Percentiles rank a stretch among this genome's conserved stretches.
These are phyloP conservation scores for Metallyticus violacea DNA, from an alignment of 2,888 invertebrate genomes.

Conservation along the genomic window DNA sequence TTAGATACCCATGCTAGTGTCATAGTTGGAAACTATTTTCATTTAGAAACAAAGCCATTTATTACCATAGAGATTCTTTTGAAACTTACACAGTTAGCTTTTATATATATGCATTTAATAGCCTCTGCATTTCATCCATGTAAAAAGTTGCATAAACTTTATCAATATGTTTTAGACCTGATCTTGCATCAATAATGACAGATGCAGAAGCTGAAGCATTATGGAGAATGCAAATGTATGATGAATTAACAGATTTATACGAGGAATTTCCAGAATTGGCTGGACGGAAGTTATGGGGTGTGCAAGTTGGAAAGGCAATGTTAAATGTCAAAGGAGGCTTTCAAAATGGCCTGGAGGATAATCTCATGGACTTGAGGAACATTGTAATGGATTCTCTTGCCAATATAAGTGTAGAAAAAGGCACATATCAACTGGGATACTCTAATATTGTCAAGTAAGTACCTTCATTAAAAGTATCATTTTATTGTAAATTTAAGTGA, in stretches of 20 bases:
- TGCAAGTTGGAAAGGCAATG: slow-evolving; percentile 69
- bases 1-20: too few relatives aligned
- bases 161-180: slow-evolving; percentile 43
- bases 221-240: slow-evolving; percentile 83
- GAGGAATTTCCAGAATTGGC: slow-evolving; percentile 48
- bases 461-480: too few relatives aligned
- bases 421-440: slow-evolving; percentile 76
- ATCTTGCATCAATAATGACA: slow-evolving; percentile 53
- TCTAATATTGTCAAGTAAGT: slow-evolving; percentile 59
- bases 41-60: too few relatives aligned
- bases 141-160: too few relatives aligned
- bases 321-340: slow-evolving; percentile 52
- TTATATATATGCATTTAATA: too few relatives aligned
- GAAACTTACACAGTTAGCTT: too few relatives aligned
- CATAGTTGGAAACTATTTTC: too few relatives aligned
- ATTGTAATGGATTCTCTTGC: slow-evolving; percentile 61
- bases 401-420: slow-evolving; percentile 67
- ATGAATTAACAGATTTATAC: slow-evolving; percentile 66
- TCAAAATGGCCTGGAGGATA: slow-evolving; percentile 38
- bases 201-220: slow-evolving; percentile 77
- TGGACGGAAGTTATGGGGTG: slow-evolving; percentile 59
- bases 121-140: too few relatives aligned
- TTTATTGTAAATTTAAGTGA: too few relatives aligned
- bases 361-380: slow-evolving; percentile 45
- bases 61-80: too few relatives aligned